Conservation (phyloP, 2,113 vertebrate species). For the Xyrauchen texanus region DNA sequence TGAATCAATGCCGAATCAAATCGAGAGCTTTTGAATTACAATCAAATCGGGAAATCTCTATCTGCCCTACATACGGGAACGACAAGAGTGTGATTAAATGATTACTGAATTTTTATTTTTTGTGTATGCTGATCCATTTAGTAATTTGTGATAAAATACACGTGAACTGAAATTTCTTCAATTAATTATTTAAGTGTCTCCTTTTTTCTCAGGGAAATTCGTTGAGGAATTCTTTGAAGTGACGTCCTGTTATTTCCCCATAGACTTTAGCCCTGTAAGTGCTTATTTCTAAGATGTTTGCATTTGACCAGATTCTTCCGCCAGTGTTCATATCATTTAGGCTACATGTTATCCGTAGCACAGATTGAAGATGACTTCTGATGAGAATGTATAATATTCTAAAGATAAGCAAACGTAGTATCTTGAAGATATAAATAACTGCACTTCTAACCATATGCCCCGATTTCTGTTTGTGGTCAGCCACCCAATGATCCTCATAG, state of each 20-base stretch:
- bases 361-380: neutral
- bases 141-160: neutral
- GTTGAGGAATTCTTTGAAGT: slow-evolving; percentile 97
- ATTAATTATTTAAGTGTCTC: neutral
- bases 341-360: neutral
- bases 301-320: neutral
- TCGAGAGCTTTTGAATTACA: no score
- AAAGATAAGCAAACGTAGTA: no score
- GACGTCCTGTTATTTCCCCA: slow-evolving; percentile 96
- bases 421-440: no score
- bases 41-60: no score
- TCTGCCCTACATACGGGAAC: no score
- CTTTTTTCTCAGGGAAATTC: slow-evolving; percentile 79
- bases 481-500: slow-evolving; percentile 90
- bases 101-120: no score
- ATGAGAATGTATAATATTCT: no score
- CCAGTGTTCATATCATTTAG: neutral
- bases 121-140: neutral
- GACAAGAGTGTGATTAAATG: no score
- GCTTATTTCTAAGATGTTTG: neutral
- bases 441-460: no score
- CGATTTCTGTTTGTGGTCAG: slow-evolving; percentile 65
- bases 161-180: neutral
- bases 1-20: no score
- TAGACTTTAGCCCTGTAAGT: slow-evolving; percentile 87